These are phyloP conservation scores for Cynopterus brachyotis DNA, from an alignment of 2,113 vertebrate species.

Conservation along the genomic window DNA sequence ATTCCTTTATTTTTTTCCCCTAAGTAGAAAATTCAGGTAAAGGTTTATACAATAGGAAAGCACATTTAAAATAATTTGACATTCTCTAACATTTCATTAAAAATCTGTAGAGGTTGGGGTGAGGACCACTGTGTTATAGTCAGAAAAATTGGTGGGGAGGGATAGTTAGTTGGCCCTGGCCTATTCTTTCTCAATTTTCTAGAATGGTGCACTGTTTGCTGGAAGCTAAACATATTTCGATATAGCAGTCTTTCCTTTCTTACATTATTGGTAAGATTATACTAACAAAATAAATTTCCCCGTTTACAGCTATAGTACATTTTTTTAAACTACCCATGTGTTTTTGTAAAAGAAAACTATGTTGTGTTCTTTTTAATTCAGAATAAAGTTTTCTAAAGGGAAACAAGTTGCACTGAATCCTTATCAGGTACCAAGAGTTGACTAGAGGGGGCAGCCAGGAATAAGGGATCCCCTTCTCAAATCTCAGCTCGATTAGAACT, in stretches of 20 bases:
- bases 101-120: background rate
- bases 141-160: background rate
- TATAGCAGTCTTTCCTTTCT: slow-evolving; percentile 6
- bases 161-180: background rate
- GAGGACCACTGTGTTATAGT: background rate
- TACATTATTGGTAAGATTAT: slow-evolving; percentile 36
- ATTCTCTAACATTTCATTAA: background rate
- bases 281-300: slow-evolving; percentile 30
- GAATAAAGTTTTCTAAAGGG: slow-evolving; percentile 73
- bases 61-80: background rate
- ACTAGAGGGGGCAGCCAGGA: background rate
- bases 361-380: slow-evolving; percentile 6
- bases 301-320: background rate
- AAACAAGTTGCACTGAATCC: slow-evolving; percentile 53
- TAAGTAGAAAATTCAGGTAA: slow-evolving; percentile 18
- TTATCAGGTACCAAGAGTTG: background rate
- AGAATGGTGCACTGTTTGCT: background rate
- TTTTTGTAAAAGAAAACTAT: slow-evolving; percentile 46
- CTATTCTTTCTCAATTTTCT: background rate
- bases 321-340: slow-evolving; percentile 3
- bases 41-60: slow-evolving; percentile 12
- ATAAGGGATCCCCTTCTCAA: background rate
- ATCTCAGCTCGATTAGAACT: background rate
- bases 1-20: background rate
- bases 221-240: background rate